Evolutionary conservation across 2,797 vertebrate species (phyloP).

Genomic region (Mormyrops attenuatus): DNA sequence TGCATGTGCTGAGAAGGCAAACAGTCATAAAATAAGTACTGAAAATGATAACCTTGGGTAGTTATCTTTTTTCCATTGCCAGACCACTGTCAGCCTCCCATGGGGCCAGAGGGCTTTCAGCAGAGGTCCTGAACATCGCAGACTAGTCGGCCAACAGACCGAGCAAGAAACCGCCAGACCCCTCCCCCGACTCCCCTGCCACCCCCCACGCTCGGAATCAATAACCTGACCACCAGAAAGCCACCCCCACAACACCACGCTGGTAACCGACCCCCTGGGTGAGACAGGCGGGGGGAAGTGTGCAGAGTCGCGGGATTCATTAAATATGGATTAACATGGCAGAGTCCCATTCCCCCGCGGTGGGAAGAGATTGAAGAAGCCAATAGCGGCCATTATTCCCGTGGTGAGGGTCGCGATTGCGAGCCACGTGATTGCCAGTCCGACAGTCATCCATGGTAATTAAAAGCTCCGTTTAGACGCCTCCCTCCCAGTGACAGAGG

Average conservation of each 20-base stretch:
- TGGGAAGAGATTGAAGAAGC: slow-evolving; percentile 2
- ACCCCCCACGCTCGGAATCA: not conserved
- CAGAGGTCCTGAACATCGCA: not conserved
- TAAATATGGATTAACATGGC: slow-evolving; percentile 28
- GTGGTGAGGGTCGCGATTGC: not conserved
- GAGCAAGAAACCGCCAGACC: not conserved
- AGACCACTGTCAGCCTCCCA: not conserved
- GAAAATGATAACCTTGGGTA: not conserved
- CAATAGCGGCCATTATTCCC: slow-evolving; percentile 18
- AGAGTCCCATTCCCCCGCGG: not conserved
- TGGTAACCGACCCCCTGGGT: slow-evolving; percentile 7
- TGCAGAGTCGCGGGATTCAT: slow-evolving; percentile 10
- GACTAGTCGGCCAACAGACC: not conserved
- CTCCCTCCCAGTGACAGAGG: not conserved
- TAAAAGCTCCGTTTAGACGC: not conserved
- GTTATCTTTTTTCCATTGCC: not conserved
- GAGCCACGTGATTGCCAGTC: slow-evolving; percentile 4
- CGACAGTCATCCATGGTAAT: not conserved
- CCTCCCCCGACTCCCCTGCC: not conserved
- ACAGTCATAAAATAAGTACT: not conserved
- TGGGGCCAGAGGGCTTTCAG: not conserved
- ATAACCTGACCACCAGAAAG: not conserved
- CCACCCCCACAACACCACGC: not conserved
- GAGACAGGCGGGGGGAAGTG: slow-evolving; percentile 12
- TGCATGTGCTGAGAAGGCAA: not conserved